Conservation (phyloP, 1,140 invertebrate species). For the Procambarus clarkii region DNA sequence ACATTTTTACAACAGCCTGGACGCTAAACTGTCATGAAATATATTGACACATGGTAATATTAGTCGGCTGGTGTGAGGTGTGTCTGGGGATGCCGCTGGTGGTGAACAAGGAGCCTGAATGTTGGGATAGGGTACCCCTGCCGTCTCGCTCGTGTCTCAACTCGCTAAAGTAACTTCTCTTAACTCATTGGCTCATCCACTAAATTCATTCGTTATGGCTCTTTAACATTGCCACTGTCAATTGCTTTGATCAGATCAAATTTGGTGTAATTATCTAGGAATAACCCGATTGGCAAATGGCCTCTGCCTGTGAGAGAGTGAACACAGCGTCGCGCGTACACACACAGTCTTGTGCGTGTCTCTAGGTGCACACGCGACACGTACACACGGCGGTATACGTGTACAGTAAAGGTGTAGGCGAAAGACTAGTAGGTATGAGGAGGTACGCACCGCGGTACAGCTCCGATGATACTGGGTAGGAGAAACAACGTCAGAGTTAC, state of each 20-base stretch:
- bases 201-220: not conserved
- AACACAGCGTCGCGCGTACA: not conserved
- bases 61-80: conserved; percentile 5
- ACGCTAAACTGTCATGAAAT: not conserved
- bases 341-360: not conserved
- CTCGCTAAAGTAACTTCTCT: not conserved
- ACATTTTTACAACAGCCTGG: conserved; percentile 26
- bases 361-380: not conserved
- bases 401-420: not conserved
- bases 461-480: not conserved
- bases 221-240: not conserved
- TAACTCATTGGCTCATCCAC: not conserved
- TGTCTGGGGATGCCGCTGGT: conserved; percentile 60
- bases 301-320: conserved; percentile 34
- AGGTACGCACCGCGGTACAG: not conserved
- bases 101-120: conserved; percentile 85
- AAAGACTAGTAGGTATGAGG: too few relatives aligned
- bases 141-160: conserved; percentile 76
- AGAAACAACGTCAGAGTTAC: too few relatives aligned
- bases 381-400: not conserved
- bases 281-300: not conserved
- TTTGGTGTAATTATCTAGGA: conserved; percentile 7
- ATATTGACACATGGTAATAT: not conserved
- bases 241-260: not conserved
- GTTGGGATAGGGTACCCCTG: conserved; percentile 98